Percentiles rank a stretch among this genome's conserved stretches.
Conservation (phyloP, 2,888 invertebrate species). For the Lycia hirtaria region DNA sequence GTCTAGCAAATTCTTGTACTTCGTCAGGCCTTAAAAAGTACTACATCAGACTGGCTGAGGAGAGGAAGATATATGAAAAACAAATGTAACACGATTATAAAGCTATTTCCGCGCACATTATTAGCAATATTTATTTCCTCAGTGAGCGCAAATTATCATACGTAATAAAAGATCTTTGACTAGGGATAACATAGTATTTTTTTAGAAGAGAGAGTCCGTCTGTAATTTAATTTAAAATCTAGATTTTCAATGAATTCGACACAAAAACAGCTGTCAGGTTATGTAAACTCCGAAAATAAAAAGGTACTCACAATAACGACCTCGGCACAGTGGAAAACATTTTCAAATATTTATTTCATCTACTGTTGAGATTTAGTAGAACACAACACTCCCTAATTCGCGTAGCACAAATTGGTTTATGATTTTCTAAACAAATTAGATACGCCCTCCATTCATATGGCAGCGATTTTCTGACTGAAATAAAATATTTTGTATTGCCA, state of each 20-base stretch:
- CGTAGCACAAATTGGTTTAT: conserved; percentile 49
- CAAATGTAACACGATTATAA: neutral
- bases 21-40: neutral
- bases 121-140: conserved; percentile 4
- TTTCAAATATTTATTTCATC: conserved; percentile 69
- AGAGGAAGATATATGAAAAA: neutral
- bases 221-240: conserved; percentile 39
- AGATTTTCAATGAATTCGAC: conserved; percentile 60
- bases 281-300: conserved; percentile 82
- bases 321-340: conserved; percentile 81
- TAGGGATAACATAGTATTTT: neutral
- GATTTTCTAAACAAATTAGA: conserved; percentile 55
- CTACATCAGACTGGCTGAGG: neutral
- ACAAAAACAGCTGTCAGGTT: conserved; percentile 81
- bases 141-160: neutral
- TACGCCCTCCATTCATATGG: conserved; percentile 73
- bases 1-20: neutral
- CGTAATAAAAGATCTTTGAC: neutral
- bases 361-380: conserved; percentile 49
- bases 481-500: conserved; percentile 9
- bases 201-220: neutral
- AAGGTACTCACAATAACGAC: conserved; percentile 78
- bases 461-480: conserved; percentile 58
- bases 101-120: neutral
- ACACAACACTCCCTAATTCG: conserved; percentile 49